Percentiles rank a stretch among this genome's conserved stretches.
These are phyloP conservation scores for Agraylea sexmaculata DNA, from an alignment of 1,140 invertebrate genomes.

Conservation along the genomic window DNA sequence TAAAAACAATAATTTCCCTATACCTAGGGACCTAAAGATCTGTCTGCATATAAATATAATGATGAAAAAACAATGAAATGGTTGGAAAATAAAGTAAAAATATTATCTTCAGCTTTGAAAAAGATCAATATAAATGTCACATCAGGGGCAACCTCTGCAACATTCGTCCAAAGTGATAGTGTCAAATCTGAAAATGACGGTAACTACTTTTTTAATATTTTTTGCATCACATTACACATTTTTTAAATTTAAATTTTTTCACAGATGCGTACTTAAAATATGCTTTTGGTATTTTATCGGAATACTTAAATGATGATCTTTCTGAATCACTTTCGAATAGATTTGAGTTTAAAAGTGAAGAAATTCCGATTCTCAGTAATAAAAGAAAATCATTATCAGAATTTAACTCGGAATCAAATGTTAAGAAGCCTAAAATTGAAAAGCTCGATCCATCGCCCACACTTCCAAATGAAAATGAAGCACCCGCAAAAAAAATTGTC, in stretches of 20 bases:
- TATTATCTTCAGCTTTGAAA: conserved; percentile 48
- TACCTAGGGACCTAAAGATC: conserved; percentile 45
- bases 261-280: conserved; percentile 52
- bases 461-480: conserved; percentile 19
- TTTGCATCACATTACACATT: not conserved
- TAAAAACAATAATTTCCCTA: conserved; percentile 9
- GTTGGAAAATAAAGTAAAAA: conserved; percentile 54
- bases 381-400: conserved; percentile 44
- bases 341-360: conserved; percentile 48
- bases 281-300: conserved; percentile 54
- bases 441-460: conserved; percentile 20
- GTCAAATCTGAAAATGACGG: conserved; percentile 39
- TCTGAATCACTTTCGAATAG: conserved; percentile 45
- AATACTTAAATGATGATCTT: conserved; percentile 55
- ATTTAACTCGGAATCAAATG: conserved; percentile 22
- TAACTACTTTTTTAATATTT: conserved; percentile 19
- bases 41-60: conserved; percentile 67
- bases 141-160: conserved; percentile 54
- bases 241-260: conserved; percentile 21
- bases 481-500: conserved; percentile 4
- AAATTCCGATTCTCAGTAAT: conserved; percentile 35
- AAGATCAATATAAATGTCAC: conserved; percentile 58
- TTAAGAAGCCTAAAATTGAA: conserved; percentile 31
- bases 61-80: conserved; percentile 61
- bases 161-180: conserved; percentile 51